These are phyloP conservation scores for Bucco capensis DNA, from an alignment of 2,113 vertebrate species.

Conservation along the genomic window DNA sequence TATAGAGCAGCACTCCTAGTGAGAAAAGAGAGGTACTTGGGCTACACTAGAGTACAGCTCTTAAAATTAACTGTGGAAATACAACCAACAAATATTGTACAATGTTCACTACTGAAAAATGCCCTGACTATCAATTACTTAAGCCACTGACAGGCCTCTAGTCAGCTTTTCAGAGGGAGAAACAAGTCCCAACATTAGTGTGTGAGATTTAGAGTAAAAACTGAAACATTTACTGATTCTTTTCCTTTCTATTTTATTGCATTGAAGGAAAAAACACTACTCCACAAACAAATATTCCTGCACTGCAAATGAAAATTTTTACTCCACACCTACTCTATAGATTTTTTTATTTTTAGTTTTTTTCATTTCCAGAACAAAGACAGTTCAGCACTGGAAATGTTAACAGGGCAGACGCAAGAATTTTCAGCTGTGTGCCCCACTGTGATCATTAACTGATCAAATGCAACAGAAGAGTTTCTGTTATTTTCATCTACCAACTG, in stretches of 20 bases:
- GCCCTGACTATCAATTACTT: neutral
- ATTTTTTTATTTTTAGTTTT: neutral
- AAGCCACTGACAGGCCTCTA: neutral
- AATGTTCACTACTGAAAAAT: neutral
- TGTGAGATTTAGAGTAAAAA: neutral
- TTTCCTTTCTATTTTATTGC: neutral
- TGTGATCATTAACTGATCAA: neutral
- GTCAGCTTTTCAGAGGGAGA: neutral
- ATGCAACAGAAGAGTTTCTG: neutral
- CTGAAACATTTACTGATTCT: neutral
- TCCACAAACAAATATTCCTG: neutral
- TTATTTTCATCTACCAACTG: neutral
- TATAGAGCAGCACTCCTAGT: neutral
- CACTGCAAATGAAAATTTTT: neutral
- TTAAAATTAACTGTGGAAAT: neutral
- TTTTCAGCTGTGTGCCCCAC: neutral
- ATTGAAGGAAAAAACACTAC: neutral
- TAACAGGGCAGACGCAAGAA: neutral
- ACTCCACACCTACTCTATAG: neutral
- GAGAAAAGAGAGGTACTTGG: neutral
- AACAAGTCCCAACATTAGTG: neutral
- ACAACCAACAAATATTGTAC: rapidly evolving
- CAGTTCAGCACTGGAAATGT: neutral
- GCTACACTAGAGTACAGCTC: neutral
- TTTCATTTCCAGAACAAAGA: neutral